phyloP scores from a whole-genome alignment of 2,888 invertebrate genomes.

The Epinotia demarniana region DNA sequence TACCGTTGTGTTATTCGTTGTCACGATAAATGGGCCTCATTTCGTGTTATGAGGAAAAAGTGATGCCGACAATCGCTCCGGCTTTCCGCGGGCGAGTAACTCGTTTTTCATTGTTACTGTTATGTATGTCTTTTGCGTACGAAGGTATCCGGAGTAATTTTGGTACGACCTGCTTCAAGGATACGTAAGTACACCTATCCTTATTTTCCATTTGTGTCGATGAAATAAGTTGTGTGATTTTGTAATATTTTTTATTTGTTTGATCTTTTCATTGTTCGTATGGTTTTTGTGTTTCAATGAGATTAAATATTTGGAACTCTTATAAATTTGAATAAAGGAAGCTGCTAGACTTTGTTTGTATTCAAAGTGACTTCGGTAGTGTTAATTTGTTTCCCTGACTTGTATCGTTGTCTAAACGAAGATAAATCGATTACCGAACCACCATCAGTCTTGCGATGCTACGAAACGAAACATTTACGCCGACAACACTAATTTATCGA shows the following conservation, averaged over 20 bases:
- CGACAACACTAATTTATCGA: slow-evolving; percentile 46
- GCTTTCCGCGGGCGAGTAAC: slow-evolving; percentile 49
- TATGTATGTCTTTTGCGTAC: slow-evolving; percentile 45
- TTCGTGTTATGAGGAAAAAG: slow-evolving; percentile 66
- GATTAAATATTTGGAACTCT: neutral
- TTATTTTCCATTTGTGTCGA: neutral
- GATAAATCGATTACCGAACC: slow-evolving; percentile 54
- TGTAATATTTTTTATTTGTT: neutral
- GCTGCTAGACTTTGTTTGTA: neutral
- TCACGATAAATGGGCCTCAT: slow-evolving; percentile 59
- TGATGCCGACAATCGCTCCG: slow-evolving; percentile 57
- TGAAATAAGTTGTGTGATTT: neutral
- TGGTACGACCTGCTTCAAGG: slow-evolving; percentile 22
- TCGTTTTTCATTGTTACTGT: slow-evolving; percentile 51
- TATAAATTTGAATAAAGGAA: neutral
- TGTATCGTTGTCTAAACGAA: slow-evolving; percentile 51
- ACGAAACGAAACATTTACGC: slow-evolving; percentile 47
- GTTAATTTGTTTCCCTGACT: slow-evolving; percentile 44
- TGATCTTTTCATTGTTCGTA: neutral
- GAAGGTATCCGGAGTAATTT: slow-evolving; percentile 34
- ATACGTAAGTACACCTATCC: neutral
- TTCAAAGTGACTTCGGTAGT: neutral
- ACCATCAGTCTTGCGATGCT: slow-evolving; percentile 54
- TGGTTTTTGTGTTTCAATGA: neutral
- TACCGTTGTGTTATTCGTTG: slow-evolving; percentile 48